Conservation (phyloP, 2,888 invertebrate genomes). For the Drosophila fulvimacula region DNA sequence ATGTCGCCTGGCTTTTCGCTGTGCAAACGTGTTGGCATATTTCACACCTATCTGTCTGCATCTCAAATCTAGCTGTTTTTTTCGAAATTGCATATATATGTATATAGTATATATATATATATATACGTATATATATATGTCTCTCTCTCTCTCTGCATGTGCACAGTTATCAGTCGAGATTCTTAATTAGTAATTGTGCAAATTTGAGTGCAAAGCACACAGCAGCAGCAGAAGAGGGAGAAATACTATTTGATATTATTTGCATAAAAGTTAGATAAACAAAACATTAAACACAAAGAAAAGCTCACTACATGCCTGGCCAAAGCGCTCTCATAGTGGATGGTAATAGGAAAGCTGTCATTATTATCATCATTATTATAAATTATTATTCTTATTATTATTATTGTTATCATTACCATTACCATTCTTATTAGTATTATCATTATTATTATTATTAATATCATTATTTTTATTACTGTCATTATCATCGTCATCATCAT, state of each 20-base stretch:
- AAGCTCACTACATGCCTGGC: too few species aligned
- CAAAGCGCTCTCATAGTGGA: too few species aligned
- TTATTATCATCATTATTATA: too few species aligned
- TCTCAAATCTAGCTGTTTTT: slow-evolving; percentile 7
- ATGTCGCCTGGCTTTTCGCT: slow-evolving; percentile 3
- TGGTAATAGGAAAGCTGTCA: too few species aligned
- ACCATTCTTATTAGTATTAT: background rate
- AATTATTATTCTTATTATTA: background rate
- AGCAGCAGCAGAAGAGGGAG: background rate
- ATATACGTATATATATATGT: background rate
- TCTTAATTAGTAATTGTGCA: slow-evolving; percentile 65
- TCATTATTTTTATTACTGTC: background rate
- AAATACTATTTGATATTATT: background rate
- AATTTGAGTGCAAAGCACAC: slow-evolving; percentile 22
- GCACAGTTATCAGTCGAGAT: slow-evolving; percentile 30
- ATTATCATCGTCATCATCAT: too few species aligned
- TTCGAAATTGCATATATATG: background rate
- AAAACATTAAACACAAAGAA: background rate
- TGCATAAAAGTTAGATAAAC: background rate
- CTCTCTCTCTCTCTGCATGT: slow-evolving; percentile 1
- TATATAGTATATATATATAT: background rate
- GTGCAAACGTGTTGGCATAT: slow-evolving; percentile 28
- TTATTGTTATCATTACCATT: background rate
- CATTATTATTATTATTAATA: background rate
- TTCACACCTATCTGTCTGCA: slow-evolving; percentile 43